phyloP scores from a whole-genome alignment of 2,888 invertebrate genomes.

The Oxytorus armatus region DNA sequence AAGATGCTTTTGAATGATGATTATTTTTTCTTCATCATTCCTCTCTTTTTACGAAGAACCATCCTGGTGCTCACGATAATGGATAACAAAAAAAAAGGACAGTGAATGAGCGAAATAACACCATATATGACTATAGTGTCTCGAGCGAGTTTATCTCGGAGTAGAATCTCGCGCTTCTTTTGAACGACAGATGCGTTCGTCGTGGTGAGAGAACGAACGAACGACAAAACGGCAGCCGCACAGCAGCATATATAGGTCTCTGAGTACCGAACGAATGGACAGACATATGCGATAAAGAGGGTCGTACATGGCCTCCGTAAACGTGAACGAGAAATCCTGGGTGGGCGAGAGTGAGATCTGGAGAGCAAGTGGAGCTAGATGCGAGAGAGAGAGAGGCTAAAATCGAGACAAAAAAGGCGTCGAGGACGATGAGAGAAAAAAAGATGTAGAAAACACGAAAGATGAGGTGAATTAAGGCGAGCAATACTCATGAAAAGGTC shows the following conservation, averaged over 20 bases:
- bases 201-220: conserved; percentile 49
- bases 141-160: conserved; percentile 62
- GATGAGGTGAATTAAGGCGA: conserved; percentile 61
- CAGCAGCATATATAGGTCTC: conserved; percentile 6
- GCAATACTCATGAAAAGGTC: conserved; percentile 59
- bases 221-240: conserved; percentile 36
- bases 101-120: conserved; percentile 63
- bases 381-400: conserved; percentile 55
- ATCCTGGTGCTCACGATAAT: conserved; percentile 52
- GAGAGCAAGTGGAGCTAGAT: conserved; percentile 46
- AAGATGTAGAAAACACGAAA: conserved; percentile 34
- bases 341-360: conserved; percentile 53
- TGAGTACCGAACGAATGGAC: conserved; percentile 60
- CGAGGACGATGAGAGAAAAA: conserved; percentile 28
- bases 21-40: conserved; percentile 43
- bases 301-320: conserved; percentile 67
- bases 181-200: conserved; percentile 62
- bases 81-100: conserved; percentile 46
- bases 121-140: conserved; percentile 62
- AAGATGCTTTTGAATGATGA: conserved; percentile 20
- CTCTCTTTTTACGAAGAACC: conserved; percentile 51
- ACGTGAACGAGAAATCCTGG: conserved; percentile 59
- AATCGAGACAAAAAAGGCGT: conserved; percentile 42
- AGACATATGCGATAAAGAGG: conserved; percentile 69
- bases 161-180: conserved; percentile 53